Evolutionary conservation across 1,140 invertebrate genomes (phyloP), one percentile per base, ranked within the genome.

Genomic region (Melipona quadrifasciata): DNA sequence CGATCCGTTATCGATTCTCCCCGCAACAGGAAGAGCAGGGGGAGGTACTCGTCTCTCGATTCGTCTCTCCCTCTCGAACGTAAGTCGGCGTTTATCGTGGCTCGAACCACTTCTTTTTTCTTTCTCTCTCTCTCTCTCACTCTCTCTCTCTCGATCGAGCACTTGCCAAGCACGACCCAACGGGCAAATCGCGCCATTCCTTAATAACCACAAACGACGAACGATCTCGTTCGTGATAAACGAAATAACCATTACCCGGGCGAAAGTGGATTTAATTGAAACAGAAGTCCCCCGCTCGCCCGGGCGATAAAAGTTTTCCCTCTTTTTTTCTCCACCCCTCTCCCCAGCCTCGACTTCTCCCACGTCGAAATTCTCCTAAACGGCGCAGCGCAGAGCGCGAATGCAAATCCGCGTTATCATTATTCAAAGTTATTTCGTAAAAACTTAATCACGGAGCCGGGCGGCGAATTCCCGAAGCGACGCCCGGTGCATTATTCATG

Each of bases 361-460:
- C 51, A 10, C 10, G 14, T 51, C 58, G 24, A 77, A 47, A 47
- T 47, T 47, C 47, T 76, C 34, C 34, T 14, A 1, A 27, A 17
- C 12, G 27, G 10, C 14, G 10, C n/a, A 24, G 16, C 31, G 34
- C 39, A 47, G 39, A 47, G 39, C 39, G 8, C 39, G 39, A 78
- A 82, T 77, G 64, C 61, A 77, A 76, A 68, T 77, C 12, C 51
- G n/a, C 19, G 14, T 68, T 68, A 68, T 77, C 27, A 34, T 57
- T 70, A 77, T 77, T 61, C 74, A n/a, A 70, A 47, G 24, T 58
- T 78, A 70, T 76, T 71, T 68, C 55, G 55, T 57, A 47, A 83
- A 78, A 83, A 78, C 53, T 83, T 83, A 78, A 83, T 71, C 73
- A 82, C 80, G 39, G 27, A 47, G 12, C 47, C 34, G 39, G 6